Evolutionary conservation across 2,888 invertebrate genomes (phyloP), one percentile per base, ranked within the genome.

Genomic region (Pyrgus malvae): DNA sequence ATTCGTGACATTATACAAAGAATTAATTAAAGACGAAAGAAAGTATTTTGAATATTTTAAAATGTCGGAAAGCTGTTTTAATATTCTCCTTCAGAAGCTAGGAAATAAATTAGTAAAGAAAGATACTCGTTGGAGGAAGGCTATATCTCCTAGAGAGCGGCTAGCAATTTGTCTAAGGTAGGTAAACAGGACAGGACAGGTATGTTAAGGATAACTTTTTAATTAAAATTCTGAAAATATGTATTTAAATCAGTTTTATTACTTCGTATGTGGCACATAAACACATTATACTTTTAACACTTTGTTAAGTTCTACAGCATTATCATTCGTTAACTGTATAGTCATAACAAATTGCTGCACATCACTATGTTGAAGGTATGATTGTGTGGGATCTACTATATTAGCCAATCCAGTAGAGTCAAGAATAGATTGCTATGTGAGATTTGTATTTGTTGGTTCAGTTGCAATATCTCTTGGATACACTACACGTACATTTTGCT

Each of bases 41-140:
- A 29, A 49, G 42, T 54, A 49, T 58, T 58, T 61, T 58, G 57
- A 61, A 55, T 61, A 59, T 61, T 59, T 12, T 25, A 25, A 25
- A 25, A 25, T 25, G 25, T 25, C 56, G 27, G 58, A 58, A 40
- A 56, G 56, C 56, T 61, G 58, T 61, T 57, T 58, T 42, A 57
- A 58, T 58, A 58, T 61, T 56, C 55, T 60, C 25, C 51, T 60
- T 46, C 58, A 58, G 55, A 58, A 60, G 38, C 60, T 58, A 45
- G 56, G 57, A 58, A 58, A 48, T 58, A 58, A 60, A 40, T 55
- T 58, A 56, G 45, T 57, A 48, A 57, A 59, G 57, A 57, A 55
- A 57, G 53, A 56, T 56, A 57, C 57, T 59, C 50, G 54, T 51
- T 57, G 46, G 14, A 46, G 46, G 46, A 56, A 56, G 45, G 56